These are phyloP conservation scores for Drosophila tropicalis DNA, from an alignment of 1,140 invertebrate genomes.

Conservation along the genomic window DNA sequence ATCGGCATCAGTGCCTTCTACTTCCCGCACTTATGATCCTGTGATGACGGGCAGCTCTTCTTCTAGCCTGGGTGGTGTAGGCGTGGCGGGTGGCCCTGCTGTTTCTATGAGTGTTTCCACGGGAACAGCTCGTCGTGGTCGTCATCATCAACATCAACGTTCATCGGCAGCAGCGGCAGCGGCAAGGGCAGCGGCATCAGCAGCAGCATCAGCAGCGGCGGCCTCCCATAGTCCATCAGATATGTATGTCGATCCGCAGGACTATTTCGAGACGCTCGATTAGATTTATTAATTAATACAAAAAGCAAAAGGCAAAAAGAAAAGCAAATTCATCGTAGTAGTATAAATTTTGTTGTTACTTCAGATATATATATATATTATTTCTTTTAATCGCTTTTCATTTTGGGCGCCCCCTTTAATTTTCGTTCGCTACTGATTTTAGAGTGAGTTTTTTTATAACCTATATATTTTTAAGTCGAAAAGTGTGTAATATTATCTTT, in stretches of 20 bases:
- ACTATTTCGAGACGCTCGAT: constrained; percentile 72
- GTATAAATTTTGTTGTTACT: constrained; percentile 78
- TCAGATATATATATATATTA: constrained; percentile 43
- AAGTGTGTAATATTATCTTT: constrained; percentile 69
- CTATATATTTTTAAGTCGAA: constrained; percentile 45
- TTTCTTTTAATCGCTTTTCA: constrained; percentile 56
- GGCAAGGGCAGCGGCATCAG: constrained; percentile 37
- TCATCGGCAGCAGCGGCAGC: constrained; percentile 33
- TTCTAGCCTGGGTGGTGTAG: constrained; percentile 12
- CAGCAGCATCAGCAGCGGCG: constrained; percentile 44
- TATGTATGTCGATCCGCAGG: constrained; percentile 66
- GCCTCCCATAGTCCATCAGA: constrained; percentile 38
- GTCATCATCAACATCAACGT: constrained; percentile 33
- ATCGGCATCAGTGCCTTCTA: constrained; percentile 24
- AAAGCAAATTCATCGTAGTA: constrained; percentile 40
- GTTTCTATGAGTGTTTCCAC: background rate
- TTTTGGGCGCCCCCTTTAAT: constrained; percentile 46
- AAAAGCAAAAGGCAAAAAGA: background rate
- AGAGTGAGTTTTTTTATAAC: constrained; percentile 61
- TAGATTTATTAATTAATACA: constrained; percentile 55
- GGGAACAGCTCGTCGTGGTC: constrained; percentile 57
- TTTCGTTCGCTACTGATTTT: constrained; percentile 46
- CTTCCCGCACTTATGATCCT: constrained; percentile 62
- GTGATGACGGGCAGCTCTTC: constrained; percentile 62
- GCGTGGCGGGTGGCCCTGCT: constrained; percentile 14